Evolutionary conservation across 2,113 vertebrate genomes (phyloP).

Genomic region (Nematolebias whitei): DNA sequence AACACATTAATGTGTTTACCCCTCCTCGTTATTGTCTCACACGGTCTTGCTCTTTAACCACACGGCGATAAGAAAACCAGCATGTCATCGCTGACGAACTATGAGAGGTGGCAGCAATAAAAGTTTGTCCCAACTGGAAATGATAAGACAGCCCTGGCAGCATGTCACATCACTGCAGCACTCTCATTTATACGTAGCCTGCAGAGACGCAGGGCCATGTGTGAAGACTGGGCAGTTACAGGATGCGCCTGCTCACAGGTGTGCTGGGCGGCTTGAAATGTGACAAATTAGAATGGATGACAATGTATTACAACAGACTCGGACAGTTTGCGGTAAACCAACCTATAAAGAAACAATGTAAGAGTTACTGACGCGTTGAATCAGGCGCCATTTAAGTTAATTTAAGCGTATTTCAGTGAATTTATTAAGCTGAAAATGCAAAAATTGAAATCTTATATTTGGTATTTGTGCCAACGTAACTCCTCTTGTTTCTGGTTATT

Average conservation of each 20-base stretch:
- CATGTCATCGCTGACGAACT: conserved; percentile 22
- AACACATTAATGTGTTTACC: conserved; percentile 9
- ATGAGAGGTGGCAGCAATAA: conserved; percentile 36
- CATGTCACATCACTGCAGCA: conserved; percentile 10
- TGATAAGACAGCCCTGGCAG: conserved; percentile 48
- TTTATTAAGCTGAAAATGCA: neutral
- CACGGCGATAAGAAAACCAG: conserved; percentile 10
- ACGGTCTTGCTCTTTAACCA: neutral
- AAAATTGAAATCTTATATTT: conserved; percentile 7
- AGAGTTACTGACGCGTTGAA: neutral
- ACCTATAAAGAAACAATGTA: neutral
- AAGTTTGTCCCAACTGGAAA: conserved; percentile 33
- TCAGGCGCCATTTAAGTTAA: conserved; percentile 18
- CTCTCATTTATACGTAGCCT: conserved; percentile 37
- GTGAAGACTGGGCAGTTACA: conserved; percentile 1
- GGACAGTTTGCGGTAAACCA: conserved; percentile 4
- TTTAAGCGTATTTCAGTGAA: conserved; percentile 14
- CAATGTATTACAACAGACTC: conserved; percentile 18
- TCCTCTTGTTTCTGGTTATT: conserved; percentile 15
- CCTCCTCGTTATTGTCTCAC: conserved; percentile 21
- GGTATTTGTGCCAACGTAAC: neutral
- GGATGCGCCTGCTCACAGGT: conserved; percentile 33
- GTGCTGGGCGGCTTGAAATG: conserved; percentile 24
- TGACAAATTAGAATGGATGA: conserved; percentile 28
- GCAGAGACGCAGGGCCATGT: conserved; percentile 27